phyloP scores from a whole-genome alignment of 2,113 vertebrate genomes.

The Amazona guildingii region DNA sequence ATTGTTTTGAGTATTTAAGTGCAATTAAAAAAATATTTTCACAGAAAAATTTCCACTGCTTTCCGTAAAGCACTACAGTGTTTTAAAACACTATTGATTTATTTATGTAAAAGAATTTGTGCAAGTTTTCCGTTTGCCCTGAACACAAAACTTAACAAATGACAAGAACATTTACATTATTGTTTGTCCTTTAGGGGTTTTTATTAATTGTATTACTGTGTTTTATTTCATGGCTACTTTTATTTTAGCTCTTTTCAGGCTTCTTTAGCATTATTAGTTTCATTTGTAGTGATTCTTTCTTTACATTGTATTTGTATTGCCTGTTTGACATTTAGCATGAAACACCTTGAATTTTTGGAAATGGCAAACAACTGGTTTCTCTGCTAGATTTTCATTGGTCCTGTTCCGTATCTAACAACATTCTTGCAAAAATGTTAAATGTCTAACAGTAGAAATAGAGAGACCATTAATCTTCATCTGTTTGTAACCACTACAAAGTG shows the following conservation, averaged over 20 bases:
- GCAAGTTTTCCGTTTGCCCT: background rate
- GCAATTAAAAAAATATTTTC: background rate
- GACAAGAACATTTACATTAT: background rate
- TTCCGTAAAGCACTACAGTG: background rate
- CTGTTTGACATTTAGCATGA: background rate
- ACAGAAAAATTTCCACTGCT: background rate
- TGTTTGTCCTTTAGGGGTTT: background rate
- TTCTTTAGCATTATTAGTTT: background rate
- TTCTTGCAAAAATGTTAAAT: background rate
- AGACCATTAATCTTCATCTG: background rate
- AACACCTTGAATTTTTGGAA: background rate
- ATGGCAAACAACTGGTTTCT: background rate
- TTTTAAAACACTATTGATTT: background rate
- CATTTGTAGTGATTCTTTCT: background rate
- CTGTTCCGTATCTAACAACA: background rate
- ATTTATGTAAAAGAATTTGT: background rate
- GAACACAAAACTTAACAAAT: background rate
- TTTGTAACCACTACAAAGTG: background rate
- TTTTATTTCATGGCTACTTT: background rate
- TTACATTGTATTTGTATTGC: background rate
- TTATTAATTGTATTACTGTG: background rate
- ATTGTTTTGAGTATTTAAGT: background rate
- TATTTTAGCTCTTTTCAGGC: background rate
- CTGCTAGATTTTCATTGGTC: background rate
- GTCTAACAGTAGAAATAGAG: background rate